Evolutionary conservation across 2,888 invertebrate species (phyloP), one percentile per base, ranked within the genome.

Genomic region (Drosophila peninsularis): DNA sequence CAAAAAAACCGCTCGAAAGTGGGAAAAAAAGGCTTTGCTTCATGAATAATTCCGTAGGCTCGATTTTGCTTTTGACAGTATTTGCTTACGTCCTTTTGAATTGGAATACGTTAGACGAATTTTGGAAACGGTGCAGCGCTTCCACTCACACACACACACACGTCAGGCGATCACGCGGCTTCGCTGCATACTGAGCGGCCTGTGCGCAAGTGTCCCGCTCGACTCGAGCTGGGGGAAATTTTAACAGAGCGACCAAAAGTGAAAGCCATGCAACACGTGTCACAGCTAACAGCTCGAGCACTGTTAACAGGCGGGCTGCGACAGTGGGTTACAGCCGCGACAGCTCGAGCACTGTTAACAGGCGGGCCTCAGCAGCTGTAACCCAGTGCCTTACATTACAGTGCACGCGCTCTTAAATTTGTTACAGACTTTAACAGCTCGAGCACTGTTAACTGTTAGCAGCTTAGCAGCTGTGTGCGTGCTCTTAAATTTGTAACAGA

Each of bases 231-330:
- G 6, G 27, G 67, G 82, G 82, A 82, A 32, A 79, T 87, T 82
- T 87, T 87, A 82, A 64, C 88, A 87, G 82, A 27, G 32, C 55
- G 4, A 24, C 49, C 62, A 60, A 57, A 66, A 65, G 54, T 50
- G 77, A 66, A 65, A 60, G 75, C 62, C 50, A 65, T 57, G 80
- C 85, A 82, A 82, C 82, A 87, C 80, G 82, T 87, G 75, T 47
- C 44, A 9, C 13, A 5, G n/a, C 9, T 27, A 52, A 52, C 52
- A 52, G n/a, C 10, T 1, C 5, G 11, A 30, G 9, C 27, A 30
- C 14, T 21, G 30, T 21, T 54, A 71, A 44, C 62, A 49, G 61
- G 17, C 34, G 24, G 24, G 24, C 24, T 24, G 24, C 5, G n/a
- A n/a, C n/a, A n/a, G n/a, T n/a, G n/a, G n/a, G n/a, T n/a, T n/a